phyloP scores from a whole-genome alignment of 2,797 vertebrate genomes.

The Merluccius polli region DNA sequence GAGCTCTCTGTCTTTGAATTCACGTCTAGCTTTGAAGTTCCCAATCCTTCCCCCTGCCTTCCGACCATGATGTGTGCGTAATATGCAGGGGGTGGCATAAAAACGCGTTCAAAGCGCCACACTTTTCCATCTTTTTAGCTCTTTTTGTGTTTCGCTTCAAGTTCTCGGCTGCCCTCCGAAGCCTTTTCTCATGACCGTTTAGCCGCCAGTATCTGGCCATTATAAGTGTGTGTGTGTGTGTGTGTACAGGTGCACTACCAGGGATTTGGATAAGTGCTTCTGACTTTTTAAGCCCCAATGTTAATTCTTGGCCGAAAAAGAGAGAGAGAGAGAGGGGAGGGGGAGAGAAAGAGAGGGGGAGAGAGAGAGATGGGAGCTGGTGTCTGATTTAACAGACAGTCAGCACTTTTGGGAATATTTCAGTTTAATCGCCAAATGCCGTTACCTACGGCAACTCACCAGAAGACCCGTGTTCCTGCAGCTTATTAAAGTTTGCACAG shows the following conservation, averaged over 20 bases:
- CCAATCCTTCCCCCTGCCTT: slow-evolving; percentile 37
- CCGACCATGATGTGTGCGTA: slow-evolving; percentile 10
- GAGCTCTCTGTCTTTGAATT: slow-evolving; percentile 54
- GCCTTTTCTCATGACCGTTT: slow-evolving; percentile 5
- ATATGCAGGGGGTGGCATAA: background rate
- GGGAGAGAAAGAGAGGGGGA: background rate
- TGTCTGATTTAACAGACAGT: background rate
- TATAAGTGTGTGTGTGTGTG: background rate
- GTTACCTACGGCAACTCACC: background rate
- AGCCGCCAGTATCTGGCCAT: background rate
- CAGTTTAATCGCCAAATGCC: slow-evolving; percentile 6
- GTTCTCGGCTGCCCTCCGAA: slow-evolving; percentile 7
- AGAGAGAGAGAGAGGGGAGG: background rate
- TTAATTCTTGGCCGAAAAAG: background rate
- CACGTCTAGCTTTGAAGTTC: slow-evolving; percentile 56
- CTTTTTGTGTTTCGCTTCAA: slow-evolving; percentile 6
- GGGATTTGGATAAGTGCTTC: background rate
- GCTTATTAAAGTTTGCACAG: slow-evolving; percentile 2
- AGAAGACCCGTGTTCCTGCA: background rate
- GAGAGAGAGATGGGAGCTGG: background rate
- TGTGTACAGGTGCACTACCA: background rate
- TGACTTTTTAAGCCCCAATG: background rate
- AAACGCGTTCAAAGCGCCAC: background rate
- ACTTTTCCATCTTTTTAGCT: slow-evolving; percentile 22
- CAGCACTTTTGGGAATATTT: background rate